Conservation (phyloP, 2,797 vertebrate species). For the Manis crassicaudata region DNA sequence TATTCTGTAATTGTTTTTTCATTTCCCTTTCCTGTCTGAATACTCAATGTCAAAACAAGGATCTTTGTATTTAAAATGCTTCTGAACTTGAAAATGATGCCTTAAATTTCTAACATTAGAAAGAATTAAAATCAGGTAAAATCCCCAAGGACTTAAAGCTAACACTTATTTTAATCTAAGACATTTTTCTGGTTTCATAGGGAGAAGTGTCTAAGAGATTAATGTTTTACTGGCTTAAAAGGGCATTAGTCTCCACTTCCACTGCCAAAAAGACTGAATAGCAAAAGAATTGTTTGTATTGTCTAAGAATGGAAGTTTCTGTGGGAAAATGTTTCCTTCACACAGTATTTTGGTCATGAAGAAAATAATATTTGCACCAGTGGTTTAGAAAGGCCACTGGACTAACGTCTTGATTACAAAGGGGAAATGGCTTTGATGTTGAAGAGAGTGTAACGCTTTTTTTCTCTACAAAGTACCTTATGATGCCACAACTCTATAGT, state of each 20-base stretch:
- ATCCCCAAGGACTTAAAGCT: background rate
- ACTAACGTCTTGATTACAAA: background rate
- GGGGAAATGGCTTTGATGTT: background rate
- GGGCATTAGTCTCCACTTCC: background rate
- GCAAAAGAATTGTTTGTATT: background rate
- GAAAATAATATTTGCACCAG: background rate
- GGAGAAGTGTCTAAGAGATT: background rate
- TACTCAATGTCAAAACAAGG: background rate
- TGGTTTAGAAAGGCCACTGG: background rate
- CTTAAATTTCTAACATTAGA: background rate
- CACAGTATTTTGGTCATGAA: background rate
- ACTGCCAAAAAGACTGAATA: background rate
- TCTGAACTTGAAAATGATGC: background rate
- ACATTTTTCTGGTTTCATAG: background rate
- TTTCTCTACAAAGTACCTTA: background rate
- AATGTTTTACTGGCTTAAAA: background rate
- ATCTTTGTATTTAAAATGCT: background rate
- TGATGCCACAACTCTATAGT: background rate
- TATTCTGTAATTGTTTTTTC: background rate
- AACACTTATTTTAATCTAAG: background rate
- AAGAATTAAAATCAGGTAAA: constrained; percentile 11
- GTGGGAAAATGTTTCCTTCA: background rate
- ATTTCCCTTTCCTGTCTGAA: background rate
- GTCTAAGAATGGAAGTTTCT: background rate
- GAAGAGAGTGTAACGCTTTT: background rate